These are phyloP conservation scores for Diorhabda sublineata DNA, from an alignment of 1,140 invertebrate genomes.

Conservation along the genomic window DNA sequence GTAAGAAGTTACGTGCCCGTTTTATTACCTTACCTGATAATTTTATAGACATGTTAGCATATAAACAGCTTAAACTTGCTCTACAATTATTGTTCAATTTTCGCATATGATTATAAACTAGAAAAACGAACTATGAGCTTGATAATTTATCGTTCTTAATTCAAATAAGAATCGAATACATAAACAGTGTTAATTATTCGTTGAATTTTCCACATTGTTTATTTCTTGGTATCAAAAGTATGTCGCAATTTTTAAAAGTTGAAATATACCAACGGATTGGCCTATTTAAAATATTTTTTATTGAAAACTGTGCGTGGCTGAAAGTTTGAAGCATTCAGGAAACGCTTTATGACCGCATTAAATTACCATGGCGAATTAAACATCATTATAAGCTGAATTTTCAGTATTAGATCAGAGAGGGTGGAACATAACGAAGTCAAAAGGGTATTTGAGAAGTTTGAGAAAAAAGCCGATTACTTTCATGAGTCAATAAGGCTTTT, in stretches of 20 bases:
- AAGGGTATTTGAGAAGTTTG: neutral
- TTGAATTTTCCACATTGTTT: no score
- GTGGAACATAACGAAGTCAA: neutral
- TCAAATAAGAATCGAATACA: no score
- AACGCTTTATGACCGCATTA: neutral
- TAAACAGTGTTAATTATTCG: no score
- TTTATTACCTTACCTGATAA: constrained; percentile 7
- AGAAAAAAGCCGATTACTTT: neutral
- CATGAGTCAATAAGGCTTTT: no score
- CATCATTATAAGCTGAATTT: neutral
- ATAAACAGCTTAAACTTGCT: constrained; percentile 9
- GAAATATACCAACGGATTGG: no score
- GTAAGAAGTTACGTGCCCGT: constrained; percentile 9
- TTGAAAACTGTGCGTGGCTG: no score
- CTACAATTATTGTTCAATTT: neutral
- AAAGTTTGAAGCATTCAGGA: neutral
- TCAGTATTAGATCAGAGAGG: neutral
- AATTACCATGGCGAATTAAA: neutral
- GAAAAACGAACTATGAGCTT: no score
- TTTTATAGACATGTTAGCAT: constrained; percentile 12
- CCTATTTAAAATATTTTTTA: no score
- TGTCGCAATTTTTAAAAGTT: no score
- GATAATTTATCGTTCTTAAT: no score
- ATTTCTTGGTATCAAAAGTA: no score
- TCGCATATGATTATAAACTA: no score